These are phyloP conservation scores for Aramus guarauna DNA, from an alignment of 2,113 vertebrate genomes.

Conservation along the genomic window DNA sequence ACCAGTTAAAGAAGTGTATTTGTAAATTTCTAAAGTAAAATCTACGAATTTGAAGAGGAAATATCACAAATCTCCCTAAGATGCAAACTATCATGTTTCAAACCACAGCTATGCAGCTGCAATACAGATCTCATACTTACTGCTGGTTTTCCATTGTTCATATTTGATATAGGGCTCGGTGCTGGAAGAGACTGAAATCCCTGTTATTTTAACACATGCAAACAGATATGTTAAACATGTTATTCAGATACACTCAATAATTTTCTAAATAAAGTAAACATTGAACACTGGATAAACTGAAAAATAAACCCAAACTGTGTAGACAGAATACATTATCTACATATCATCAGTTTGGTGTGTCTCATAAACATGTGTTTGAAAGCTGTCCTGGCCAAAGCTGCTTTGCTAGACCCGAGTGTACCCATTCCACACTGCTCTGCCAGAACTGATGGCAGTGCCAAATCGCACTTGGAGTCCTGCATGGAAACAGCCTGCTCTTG, in stretches of 20 bases:
- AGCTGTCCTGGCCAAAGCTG: background rate
- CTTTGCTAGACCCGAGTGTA: background rate
- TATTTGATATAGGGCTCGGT: conserved; percentile 14
- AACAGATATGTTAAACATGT: background rate
- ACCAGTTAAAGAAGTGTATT: background rate
- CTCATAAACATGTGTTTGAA: background rate
- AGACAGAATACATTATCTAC: background rate
- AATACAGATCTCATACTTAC: conserved; percentile 65
- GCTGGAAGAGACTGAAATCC: conserved; percentile 62
- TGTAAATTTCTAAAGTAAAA: background rate
- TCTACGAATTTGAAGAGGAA: background rate
- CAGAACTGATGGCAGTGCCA: background rate
- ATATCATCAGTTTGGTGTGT: background rate
- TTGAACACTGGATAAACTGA: background rate
- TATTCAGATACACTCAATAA: background rate
- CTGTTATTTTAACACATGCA: conserved; percentile 37
- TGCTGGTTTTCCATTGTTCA: conserved; percentile 57
- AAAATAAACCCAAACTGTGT: background rate
- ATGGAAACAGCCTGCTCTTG: background rate
- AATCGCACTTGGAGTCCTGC: background rate
- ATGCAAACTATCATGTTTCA: background rate
- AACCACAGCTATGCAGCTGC: background rate
- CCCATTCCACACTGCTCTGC: background rate
- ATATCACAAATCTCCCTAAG: background rate
- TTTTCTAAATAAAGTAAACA: background rate